Evolutionary conservation across 2,113 vertebrate genomes (phyloP), one percentile per base, ranked within the genome.

Genomic region (Pteropus alecto): DNA sequence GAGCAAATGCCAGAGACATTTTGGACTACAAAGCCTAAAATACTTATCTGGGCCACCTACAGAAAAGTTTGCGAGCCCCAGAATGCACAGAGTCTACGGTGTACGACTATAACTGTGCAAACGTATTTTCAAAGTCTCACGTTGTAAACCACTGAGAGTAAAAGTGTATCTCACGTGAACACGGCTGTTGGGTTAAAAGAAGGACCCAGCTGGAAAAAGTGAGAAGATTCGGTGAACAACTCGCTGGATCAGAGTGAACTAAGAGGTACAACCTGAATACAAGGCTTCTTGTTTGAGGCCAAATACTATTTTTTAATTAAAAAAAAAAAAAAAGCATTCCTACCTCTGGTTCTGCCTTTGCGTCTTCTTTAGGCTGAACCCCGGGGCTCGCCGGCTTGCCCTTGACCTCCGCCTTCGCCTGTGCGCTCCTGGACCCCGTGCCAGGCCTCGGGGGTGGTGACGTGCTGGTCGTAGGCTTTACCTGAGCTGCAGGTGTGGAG

Each of bases 331-430:
- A 6, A 68, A 15, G 4, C 60, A 30, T 5, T 54, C 98, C 97
- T 98, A 99, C 99, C 99, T 99, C 99, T 83, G 98, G 77, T 90
- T 98, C 98, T 4, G 96, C n/a, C 93, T 97, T 99, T 18, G 94
- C 96, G 33, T 97, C 98, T 38, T 97, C 93, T 92, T 98, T 98
- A 6, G 98, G 88, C n/a, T 98, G 99, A 60, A 79, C 84, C 51
- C 95, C 96, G 0, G 98, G 95, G n/a, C 98, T 95, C 21, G 97
- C 65, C 0, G 97, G 65, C 96, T 98, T 99, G 83, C 95, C 90
- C 96, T 98, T 99, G 60, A 81, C 65, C 10, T 99, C 98, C 0
- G 98, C 97, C 68, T 98, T 99, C 51, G 98, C 99, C 94, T 98
- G 99, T 0, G 96, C 48, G 85, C 18, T 98, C n/a, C 98, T 97